Evolutionary conservation across 2,113 vertebrate genomes (phyloP), one percentile per base, ranked within the genome.

Genomic region (Chaetodon auriga): DNA sequence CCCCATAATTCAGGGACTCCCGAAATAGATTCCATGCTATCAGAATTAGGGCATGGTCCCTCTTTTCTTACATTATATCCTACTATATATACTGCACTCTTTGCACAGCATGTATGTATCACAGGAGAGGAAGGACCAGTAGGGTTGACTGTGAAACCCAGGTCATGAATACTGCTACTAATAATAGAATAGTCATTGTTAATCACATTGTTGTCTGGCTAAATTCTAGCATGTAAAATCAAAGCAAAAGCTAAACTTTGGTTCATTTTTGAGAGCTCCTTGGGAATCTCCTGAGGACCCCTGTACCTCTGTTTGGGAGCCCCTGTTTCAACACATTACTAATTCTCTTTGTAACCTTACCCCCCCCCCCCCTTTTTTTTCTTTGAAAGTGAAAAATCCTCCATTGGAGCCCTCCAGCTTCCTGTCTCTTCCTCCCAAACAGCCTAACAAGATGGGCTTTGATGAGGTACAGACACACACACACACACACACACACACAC

Each of bases 381-480:
- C 60, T 81, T 72, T 86, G 14, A 81, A 84, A 95, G 97, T 98
- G 89, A 96, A 94, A 80, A 90, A 96, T 80, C 94, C 95, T 2
- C 95, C 96, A 0, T 48, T 93, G 53, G 95, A 96, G 87, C 95
- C 93, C 8, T 97, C 97, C 1, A 88, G 46, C 1, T 94, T 95
- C 82, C 70, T 97, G 46, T 92, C 96, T 0, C 78, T 94, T 46
- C 89, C 93, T 66, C 87, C 89, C 8, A 96, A 96, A 86, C 89
- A 81, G 0, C 90, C 94, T 0, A 95, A 96, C 91, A 97, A 97
- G 93, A 96, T 98, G 94, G 96, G 96, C 74, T 96, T 97, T 23
- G 96, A 97, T 19, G 97, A 97, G 96, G 97, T 97, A 91, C 18
- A 72, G 25, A 55, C 80, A 54, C 49, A 13, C 43, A 62, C 30